phyloP scores from a whole-genome alignment of 2,113 vertebrate genomes.

The Corythaixoides concolor region DNA sequence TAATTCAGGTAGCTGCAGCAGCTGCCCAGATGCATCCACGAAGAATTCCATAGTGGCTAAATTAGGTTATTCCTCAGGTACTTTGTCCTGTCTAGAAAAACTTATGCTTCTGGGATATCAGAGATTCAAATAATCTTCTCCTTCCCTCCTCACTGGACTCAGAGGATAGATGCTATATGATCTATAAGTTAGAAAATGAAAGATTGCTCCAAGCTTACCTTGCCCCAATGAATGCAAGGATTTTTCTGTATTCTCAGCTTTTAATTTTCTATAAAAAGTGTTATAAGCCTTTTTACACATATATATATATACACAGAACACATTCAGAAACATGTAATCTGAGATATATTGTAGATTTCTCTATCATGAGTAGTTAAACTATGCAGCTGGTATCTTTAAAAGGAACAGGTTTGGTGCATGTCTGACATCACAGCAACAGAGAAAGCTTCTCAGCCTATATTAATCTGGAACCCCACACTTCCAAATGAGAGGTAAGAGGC shows the following conservation, averaged over 20 bases:
- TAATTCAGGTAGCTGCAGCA: not conserved
- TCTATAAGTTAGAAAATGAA: not conserved
- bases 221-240: not conserved
- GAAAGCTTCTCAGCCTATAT: not conserved
- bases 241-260: not conserved
- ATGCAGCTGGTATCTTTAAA: not conserved
- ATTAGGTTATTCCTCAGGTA: not conserved
- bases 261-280: not conserved
- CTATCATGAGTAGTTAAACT: not conserved
- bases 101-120: not conserved
- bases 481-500: not conserved
- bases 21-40: not conserved
- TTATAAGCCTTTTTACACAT: not conserved
- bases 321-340: not conserved
- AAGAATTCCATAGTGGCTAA: not conserved
- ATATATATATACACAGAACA: not conserved
- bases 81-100: not conserved
- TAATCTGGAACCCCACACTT: not conserved
- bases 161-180: not conserved
- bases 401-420: not conserved
- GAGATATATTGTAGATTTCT: not conserved
- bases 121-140: not conserved
- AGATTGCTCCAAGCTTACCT: not conserved
- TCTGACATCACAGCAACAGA: not conserved
- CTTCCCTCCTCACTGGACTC: not conserved